phyloP scores from a whole-genome alignment of 2,797 vertebrate species.

The Platyrinchus mystaceus region DNA sequence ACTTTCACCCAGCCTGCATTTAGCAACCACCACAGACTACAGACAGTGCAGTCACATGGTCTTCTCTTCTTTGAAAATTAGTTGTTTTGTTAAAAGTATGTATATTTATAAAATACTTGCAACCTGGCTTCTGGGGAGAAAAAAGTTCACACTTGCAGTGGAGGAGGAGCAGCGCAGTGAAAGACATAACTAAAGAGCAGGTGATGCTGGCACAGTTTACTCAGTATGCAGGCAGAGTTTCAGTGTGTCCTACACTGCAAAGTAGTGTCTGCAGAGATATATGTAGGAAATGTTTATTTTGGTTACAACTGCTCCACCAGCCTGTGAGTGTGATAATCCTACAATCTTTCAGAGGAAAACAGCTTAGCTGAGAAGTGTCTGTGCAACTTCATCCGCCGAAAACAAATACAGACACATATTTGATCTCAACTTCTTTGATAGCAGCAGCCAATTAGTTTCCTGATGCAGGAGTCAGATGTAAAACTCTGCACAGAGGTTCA shows the following conservation, averaged over 20 bases:
- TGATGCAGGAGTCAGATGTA: neutral
- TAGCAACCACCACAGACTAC: neutral
- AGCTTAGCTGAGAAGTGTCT: neutral
- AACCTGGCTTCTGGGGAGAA: neutral
- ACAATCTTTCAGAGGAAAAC: neutral
- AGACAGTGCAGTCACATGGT: neutral
- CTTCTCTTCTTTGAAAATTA: neutral
- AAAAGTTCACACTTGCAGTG: neutral
- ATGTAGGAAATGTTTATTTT: neutral
- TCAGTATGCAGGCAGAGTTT: neutral
- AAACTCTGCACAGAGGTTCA: neutral
- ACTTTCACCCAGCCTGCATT: neutral
- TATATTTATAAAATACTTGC: neutral
- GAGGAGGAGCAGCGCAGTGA: accelerated
- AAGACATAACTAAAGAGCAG: neutral
- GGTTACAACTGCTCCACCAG: neutral
- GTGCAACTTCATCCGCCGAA: neutral
- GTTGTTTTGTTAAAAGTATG: neutral
- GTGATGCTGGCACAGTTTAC: neutral
- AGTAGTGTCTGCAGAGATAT: neutral
- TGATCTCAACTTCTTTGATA: neutral
- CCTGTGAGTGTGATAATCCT: neutral
- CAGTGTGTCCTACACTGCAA: neutral
- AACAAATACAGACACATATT: neutral
- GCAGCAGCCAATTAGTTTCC: neutral